A percentile compares a stretch with the other conserved stretches of the same genome.
Evolutionary conservation across 2,797 vertebrate species (phyloP).

Genomic region (Pteropus rufus): DNA sequence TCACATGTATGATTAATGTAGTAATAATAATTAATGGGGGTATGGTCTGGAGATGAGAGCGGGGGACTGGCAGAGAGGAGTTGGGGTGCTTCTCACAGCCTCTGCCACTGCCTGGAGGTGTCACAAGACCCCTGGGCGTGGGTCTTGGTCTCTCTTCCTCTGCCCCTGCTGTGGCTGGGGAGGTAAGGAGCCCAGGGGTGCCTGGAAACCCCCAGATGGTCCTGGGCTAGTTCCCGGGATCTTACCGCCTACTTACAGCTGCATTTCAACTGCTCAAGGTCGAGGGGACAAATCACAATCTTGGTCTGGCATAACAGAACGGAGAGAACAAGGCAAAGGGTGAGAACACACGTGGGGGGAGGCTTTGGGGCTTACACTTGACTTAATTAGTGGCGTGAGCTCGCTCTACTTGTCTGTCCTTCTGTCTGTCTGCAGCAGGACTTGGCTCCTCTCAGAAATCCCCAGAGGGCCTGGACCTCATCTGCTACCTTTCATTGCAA

Average conservation of each 20-base stretch:
- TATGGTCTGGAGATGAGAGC: slow-evolving; percentile 60
- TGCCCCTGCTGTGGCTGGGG: neutral
- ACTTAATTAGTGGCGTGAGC: neutral
- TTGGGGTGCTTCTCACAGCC: neutral
- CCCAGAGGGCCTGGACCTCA: neutral
- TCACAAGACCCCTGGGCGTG: neutral
- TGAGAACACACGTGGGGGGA: neutral
- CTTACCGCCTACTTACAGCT: neutral
- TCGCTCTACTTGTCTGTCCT: neutral
- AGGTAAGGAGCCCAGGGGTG: neutral
- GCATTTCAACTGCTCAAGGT: slow-evolving; percentile 60
- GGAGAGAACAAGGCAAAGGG: accelerated
- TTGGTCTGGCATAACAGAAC: neutral
- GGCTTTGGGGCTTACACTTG: neutral
- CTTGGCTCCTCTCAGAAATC: neutral
- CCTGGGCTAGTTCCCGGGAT: neutral
- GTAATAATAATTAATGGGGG: slow-evolving; percentile 78
- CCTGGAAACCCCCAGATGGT: neutral
- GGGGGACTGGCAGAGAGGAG: slow-evolving; percentile 52
- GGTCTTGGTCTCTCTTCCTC: neutral
- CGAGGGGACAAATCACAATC: slow-evolving; percentile 51
- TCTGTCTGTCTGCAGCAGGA: slow-evolving; percentile 13
- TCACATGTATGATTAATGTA: slow-evolving; percentile 79
- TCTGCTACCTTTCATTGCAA: neutral
- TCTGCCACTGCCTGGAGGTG: neutral